Conservation (phyloP, 2,888 invertebrate genomes). For the Hemaris fuciformis region DNA sequence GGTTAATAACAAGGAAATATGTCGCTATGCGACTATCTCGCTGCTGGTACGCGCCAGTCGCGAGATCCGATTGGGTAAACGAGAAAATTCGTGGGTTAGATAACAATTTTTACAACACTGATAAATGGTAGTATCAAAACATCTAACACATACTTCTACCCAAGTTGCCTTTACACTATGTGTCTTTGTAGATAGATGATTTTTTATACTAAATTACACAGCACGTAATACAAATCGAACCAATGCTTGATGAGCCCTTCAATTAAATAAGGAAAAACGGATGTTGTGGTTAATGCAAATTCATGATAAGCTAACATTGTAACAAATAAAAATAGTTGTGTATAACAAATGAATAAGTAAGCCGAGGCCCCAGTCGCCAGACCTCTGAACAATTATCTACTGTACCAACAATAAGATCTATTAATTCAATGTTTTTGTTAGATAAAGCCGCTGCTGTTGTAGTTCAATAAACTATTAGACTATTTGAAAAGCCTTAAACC, state of each 20-base stretch:
- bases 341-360: neutral
- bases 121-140: slow-evolving; percentile 35
- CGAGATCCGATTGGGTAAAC: slow-evolving; percentile 30
- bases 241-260: slow-evolving; percentile 32
- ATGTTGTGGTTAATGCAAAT: slow-evolving; percentile 28
- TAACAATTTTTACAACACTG: slow-evolving; percentile 39
- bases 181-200: too few relatives aligned
- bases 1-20: slow-evolving; percentile 19
- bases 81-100: slow-evolving; percentile 43
- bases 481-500: neutral
- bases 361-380: neutral
- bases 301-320: slow-evolving; percentile 26
- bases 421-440: slow-evolving; percentile 10
- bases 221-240: neutral
- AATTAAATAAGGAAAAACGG: slow-evolving; percentile 40
- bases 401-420: neutral
- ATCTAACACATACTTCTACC: neutral
- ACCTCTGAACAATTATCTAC: neutral
- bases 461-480: slow-evolving; percentile 8
- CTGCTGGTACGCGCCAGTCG: slow-evolving; percentile 2
- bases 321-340: neutral
- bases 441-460: neutral
- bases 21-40: slow-evolving; percentile 14
- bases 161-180: neutral
- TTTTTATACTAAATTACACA: neutral